Conservation (phyloP, 2,113 vertebrate genomes). For the Vanacampus margaritifer region DNA sequence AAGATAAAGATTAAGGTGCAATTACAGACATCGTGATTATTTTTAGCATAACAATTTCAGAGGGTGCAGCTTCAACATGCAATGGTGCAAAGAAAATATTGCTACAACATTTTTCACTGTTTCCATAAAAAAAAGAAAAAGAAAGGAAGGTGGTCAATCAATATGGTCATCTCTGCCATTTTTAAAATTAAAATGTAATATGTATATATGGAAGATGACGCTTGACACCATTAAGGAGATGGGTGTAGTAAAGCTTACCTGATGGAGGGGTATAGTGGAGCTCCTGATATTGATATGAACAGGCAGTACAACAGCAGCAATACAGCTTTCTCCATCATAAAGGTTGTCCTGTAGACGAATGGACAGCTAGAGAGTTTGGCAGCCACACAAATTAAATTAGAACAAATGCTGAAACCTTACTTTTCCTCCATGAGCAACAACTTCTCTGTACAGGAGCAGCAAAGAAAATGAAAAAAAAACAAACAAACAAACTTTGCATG, state of each 20-base stretch:
- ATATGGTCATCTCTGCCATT: too few species aligned
- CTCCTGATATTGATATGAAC: constrained; percentile 71
- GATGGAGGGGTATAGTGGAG: constrained; percentile 76
- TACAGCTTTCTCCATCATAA: constrained; percentile 79
- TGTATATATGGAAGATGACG: background rate
- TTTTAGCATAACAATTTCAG: constrained; percentile 52
- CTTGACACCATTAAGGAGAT: background rate
- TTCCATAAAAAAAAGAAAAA: too few species aligned
- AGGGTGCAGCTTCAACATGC: constrained; percentile 26
- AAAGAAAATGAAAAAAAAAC: too few species aligned
- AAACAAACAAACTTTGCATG: background rate
- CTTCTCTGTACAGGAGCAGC: constrained; percentile 27
- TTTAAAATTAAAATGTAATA: background rate
- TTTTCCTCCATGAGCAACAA: constrained; percentile 34
- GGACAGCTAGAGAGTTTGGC: constrained; percentile 39
- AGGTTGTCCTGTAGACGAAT: constrained; percentile 44
- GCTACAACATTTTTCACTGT: too few species aligned
- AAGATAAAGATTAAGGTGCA: constrained; percentile 12
- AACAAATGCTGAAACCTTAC: constrained; percentile 50
- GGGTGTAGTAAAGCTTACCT: constrained; percentile 71
- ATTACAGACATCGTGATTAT: constrained; percentile 41
- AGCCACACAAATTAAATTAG: constrained; percentile 54
- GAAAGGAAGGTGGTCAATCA: background rate
- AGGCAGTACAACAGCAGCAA: constrained; percentile 82
- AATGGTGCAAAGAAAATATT: background rate